Evolutionary conservation across 2,797 vertebrate species (phyloP).

Genomic region (Diglossa cyanea): DNA sequence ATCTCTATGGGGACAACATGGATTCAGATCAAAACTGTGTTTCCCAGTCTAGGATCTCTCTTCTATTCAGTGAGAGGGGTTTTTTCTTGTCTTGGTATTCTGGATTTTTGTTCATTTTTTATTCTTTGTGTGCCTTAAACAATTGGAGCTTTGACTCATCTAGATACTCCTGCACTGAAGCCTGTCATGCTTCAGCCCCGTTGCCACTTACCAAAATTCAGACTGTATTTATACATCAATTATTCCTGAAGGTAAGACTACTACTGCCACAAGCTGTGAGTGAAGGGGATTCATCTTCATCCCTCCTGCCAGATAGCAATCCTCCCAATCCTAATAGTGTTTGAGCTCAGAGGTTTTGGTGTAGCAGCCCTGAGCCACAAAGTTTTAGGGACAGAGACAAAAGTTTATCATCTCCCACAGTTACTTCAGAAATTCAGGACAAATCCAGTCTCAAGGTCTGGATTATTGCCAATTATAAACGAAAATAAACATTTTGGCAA

Average conservation of each 20-base stretch:
- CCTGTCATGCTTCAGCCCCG: accelerated
- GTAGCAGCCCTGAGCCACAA: background rate
- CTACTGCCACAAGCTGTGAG: background rate
- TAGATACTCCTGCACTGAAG: background rate
- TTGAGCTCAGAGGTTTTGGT: background rate
- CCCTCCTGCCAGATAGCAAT: background rate
- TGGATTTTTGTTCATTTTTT: background rate
- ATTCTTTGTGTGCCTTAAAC: background rate
- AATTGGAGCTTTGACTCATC: background rate
- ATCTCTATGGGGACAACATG: background rate
- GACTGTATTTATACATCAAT: background rate
- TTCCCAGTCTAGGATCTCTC: background rate
- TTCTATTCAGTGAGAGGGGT: accelerated
- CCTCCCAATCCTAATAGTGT: accelerated
- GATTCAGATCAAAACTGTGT: background rate
- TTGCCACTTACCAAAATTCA: background rate
- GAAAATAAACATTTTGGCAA: background rate
- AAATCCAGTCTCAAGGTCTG: background rate
- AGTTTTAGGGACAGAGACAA: background rate
- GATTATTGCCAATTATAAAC: background rate
- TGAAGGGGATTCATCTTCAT: background rate
- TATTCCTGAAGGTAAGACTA: background rate
- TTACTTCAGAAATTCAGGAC: background rate
- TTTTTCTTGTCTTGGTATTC: background rate
- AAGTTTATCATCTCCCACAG: background rate